Conservation (phyloP, 2,113 vertebrate species). For the Antigone vipio region DNA sequence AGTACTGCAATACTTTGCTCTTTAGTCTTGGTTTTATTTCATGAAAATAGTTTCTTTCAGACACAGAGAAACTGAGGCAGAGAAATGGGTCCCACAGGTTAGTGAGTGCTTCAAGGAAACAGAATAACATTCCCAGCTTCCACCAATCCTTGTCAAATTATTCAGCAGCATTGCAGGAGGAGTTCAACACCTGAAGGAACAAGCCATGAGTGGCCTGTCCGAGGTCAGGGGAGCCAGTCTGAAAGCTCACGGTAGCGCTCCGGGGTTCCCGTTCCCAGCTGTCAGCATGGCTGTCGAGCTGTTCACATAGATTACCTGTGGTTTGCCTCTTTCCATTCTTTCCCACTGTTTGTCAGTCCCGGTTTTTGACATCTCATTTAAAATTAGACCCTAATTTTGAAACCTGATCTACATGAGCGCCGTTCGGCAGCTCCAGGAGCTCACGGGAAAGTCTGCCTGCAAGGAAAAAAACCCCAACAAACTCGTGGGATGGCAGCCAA, state of each 20-base stretch:
- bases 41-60: not conserved
- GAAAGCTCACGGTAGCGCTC: not conserved
- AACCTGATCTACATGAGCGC: not conserved
- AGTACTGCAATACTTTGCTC: not conserved
- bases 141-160: not conserved
- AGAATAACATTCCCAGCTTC: not conserved
- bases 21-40: not conserved
- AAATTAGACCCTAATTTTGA: slow-evolving; percentile 31
- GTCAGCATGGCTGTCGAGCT: not conserved
- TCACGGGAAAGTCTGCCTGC: not conserved
- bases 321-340: not conserved
- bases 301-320: not conserved
- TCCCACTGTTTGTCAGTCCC: not conserved
- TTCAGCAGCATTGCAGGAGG: not conserved
- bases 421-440: not conserved
- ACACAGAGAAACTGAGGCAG: not conserved
- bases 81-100: not conserved
- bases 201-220: not conserved
- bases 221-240: not conserved
- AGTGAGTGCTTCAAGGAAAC: not conserved
- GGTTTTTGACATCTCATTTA: slow-evolving; percentile 21
- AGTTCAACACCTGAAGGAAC: not conserved
- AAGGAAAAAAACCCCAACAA: not conserved
- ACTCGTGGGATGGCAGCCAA: not conserved
- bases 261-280: not conserved